phyloP scores from a whole-genome alignment of 1,140 invertebrate species.

The Anastatus disparis region DNA sequence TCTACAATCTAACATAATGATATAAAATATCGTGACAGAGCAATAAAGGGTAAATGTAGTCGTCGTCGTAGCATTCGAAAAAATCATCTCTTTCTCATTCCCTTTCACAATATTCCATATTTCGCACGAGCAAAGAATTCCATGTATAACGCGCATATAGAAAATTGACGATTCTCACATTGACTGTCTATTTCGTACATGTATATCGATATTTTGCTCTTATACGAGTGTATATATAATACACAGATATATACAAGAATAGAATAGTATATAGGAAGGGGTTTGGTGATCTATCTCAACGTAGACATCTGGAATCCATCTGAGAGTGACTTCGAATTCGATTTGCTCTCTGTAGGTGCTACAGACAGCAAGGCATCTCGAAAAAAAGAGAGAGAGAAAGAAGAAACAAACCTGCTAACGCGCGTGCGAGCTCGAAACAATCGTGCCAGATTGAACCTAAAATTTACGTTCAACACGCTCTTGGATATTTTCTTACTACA shows the following conservation, averaged over 20 bases:
- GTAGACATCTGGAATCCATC: constrained; percentile 28
- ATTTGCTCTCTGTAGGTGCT: constrained; percentile 17
- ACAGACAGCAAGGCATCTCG: no score
- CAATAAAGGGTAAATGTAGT: no score
- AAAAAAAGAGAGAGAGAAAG: no score
- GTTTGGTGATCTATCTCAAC: constrained; percentile 19
- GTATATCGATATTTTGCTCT: neutral
- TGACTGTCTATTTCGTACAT: no score
- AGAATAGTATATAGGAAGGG: no score
- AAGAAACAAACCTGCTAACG: constrained; percentile 7
- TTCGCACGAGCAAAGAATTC: neutral
- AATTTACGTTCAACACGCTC: constrained; percentile 31
- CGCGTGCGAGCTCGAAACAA: constrained; percentile 33
- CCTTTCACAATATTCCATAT: neutral
- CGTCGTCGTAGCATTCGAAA: no score
- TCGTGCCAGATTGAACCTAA: constrained; percentile 38
- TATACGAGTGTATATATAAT: constrained; percentile 4
- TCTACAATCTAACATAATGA: no score
- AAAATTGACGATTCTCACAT: no score
- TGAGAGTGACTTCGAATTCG: constrained; percentile 20
- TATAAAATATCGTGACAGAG: no score
- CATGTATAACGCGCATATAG: neutral
- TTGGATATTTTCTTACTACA: constrained; percentile 8
- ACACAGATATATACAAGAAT: no score
- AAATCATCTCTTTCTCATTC: neutral